These are phyloP conservation scores for Setophaga coronata DNA, from an alignment of 2,113 vertebrate species.

Conservation along the genomic window DNA sequence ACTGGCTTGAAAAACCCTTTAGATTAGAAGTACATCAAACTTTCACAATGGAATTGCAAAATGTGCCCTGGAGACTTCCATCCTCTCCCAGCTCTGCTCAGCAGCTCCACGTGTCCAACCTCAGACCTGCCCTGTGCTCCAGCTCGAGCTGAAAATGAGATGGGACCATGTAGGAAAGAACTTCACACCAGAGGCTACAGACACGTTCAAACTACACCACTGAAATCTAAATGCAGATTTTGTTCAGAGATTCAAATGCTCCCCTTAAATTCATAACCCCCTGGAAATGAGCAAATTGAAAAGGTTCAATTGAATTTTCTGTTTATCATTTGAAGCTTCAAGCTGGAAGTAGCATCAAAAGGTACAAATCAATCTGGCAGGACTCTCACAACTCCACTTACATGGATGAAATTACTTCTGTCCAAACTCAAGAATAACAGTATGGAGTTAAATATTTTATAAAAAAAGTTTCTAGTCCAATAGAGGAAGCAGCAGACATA, in stretches of 20 bases:
- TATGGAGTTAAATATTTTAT: constrained; percentile 9
- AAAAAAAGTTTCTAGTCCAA: not conserved
- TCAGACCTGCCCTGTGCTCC: not conserved
- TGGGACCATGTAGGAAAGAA: not conserved
- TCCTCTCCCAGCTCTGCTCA: not conserved
- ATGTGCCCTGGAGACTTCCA: not conserved
- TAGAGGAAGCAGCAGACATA: not conserved
- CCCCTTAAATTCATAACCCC: not conserved
- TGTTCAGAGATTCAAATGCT: not conserved
- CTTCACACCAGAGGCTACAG: not conserved
- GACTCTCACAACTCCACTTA: not conserved
- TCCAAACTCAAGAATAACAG: not conserved
- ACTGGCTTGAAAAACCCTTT: not conserved
- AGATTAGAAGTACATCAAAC: not conserved
- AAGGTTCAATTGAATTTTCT: not conserved
- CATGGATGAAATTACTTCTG: not conserved
- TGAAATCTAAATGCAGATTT: not conserved
- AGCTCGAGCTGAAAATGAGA: not conserved
- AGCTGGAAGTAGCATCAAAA: not conserved
- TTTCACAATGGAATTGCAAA: not conserved
- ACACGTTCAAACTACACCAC: fast-evolving
- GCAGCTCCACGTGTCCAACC: fast-evolving
- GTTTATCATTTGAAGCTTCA: not conserved
- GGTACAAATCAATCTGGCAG: constrained; percentile 8
- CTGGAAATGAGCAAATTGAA: not conserved